phyloP scores from a whole-genome alignment of 2,888 invertebrate species.

The Teinopalpus imperialis region DNA sequence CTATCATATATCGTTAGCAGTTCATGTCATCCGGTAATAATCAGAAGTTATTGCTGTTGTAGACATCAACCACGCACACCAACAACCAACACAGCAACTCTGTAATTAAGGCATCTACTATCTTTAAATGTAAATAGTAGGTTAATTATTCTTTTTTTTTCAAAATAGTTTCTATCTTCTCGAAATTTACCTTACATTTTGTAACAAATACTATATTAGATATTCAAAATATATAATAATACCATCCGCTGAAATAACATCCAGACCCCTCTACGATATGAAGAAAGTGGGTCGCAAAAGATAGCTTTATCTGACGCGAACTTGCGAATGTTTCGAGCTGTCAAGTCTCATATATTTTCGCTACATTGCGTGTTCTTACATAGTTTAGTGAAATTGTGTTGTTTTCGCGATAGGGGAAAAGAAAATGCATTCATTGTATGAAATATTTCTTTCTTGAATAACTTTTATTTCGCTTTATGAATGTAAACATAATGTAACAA shows the following conservation, averaged over 20 bases:
- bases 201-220: too few relatives aligned
- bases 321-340: slow-evolving; percentile 40
- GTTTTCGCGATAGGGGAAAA: slow-evolving; percentile 37
- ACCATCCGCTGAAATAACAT: slow-evolving; percentile 4
- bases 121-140: too few relatives aligned
- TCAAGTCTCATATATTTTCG: slow-evolving; percentile 33
- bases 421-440: slow-evolving; percentile 30
- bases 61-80: too few relatives aligned
- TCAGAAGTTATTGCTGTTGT: too few relatives aligned
- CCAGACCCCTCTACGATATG: slow-evolving; percentile 6
- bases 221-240: background rate
- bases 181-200: too few relatives aligned
- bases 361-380: slow-evolving; percentile 41
- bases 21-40: too few relatives aligned
- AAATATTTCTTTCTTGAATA: slow-evolving; percentile 1
- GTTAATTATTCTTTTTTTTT: too few relatives aligned
- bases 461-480: background rate
- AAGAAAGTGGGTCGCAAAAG: slow-evolving; percentile 28
- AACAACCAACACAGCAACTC: too few relatives aligned
- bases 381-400: slow-evolving; percentile 49
- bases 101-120: too few relatives aligned
- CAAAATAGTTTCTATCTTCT: too few relatives aligned
- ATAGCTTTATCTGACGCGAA: slow-evolving; percentile 46
- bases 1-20: too few relatives aligned
- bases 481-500: background rate